Conservation (phyloP, 2,113 vertebrate species). For the Amblyornis subalaris region DNA sequence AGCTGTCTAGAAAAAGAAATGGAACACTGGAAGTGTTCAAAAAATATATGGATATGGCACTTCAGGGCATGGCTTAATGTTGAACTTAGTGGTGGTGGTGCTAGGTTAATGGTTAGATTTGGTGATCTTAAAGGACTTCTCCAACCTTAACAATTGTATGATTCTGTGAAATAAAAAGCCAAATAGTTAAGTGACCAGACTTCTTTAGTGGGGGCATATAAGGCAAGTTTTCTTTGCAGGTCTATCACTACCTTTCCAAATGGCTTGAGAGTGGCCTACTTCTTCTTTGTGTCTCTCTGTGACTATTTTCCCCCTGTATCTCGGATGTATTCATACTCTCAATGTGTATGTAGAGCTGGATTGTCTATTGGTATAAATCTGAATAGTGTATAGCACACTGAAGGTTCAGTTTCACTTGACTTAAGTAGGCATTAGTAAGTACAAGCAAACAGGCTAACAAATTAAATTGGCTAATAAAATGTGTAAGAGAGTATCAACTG, state of each 20-base stretch:
- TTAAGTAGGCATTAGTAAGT: neutral
- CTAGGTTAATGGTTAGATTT: neutral
- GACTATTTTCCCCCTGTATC: neutral
- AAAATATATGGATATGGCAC: neutral
- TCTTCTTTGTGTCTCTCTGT: neutral
- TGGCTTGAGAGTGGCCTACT: neutral
- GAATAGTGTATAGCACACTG: neutral
- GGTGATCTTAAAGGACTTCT: neutral
- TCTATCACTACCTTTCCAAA: neutral
- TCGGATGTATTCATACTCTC: neutral
- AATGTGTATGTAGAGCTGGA: neutral
- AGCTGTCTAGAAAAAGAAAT: neutral
- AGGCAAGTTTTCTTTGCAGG: neutral
- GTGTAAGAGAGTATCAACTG: neutral
- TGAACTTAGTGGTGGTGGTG: neutral
- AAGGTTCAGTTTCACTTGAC: neutral
- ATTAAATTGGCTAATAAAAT: neutral
- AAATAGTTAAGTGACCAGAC: neutral
- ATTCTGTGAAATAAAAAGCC: neutral
- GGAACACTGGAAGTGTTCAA: neutral
- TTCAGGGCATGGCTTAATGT: neutral
- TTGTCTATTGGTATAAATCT: neutral
- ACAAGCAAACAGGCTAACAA: neutral
- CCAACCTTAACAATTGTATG: neutral
- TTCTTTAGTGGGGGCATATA: accelerated